A percentile compares a stretch with the other conserved stretches of the same genome.
Evolutionary conservation across 2,113 vertebrate genomes (phyloP).

Genomic region (Myrmophylax atrothorax): DNA sequence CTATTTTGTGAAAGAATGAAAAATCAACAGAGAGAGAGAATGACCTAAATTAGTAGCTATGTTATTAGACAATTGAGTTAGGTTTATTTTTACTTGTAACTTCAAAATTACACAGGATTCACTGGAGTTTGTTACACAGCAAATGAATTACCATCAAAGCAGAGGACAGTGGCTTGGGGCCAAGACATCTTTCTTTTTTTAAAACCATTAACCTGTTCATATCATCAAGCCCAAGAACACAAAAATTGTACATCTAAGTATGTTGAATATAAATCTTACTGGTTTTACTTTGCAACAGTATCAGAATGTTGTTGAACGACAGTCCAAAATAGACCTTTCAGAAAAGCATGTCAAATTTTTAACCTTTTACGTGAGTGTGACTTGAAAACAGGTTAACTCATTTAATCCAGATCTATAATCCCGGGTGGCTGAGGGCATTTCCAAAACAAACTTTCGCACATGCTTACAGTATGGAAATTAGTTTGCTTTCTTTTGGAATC

Average conservation of each 20-base stretch:
- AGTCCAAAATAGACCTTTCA: background rate
- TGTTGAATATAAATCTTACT: background rate
- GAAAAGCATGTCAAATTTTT: background rate
- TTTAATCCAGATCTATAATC: background rate
- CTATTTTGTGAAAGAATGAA: background rate
- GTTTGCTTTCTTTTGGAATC: background rate
- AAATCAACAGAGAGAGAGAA: background rate
- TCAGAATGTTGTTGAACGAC: background rate
- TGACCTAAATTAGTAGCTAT: background rate
- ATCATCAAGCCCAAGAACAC: background rate
- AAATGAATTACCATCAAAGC: background rate
- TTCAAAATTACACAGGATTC: background rate
- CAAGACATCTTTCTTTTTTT: background rate
- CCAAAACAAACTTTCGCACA: slow-evolving; percentile 1
- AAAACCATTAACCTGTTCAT: background rate
- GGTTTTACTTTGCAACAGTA: background rate
- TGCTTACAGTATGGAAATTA: background rate
- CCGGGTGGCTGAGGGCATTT: background rate
- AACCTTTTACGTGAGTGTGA: background rate
- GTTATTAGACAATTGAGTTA: background rate
- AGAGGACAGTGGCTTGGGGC: background rate
- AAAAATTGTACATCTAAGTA: background rate
- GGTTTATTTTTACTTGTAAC: background rate
- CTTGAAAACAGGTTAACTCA: background rate
- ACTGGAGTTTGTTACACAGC: background rate